Percentiles rank a stretch among this genome's conserved stretches.
Conservation (phyloP, 2,888 invertebrate species). For the Dyspetes luteomarginatus region DNA sequence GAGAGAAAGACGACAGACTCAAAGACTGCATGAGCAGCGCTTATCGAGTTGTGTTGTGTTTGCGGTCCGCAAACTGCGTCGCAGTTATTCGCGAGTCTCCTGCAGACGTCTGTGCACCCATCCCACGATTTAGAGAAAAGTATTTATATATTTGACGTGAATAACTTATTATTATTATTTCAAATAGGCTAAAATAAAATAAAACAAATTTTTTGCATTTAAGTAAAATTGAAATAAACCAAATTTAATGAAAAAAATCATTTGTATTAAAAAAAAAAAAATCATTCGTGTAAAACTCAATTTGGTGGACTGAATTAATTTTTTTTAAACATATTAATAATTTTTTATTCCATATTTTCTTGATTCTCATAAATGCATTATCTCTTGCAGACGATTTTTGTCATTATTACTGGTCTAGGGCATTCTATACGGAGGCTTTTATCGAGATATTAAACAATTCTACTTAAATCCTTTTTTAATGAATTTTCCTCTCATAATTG, state of each 20-base stretch:
- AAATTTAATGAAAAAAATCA: too few relatives aligned
- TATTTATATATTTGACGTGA: neutral
- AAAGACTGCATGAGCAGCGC: neutral
- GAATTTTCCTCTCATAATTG: conserved; percentile 4
- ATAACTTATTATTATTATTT: too few relatives aligned
- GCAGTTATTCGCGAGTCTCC: neutral
- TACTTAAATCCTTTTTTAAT: conserved; percentile 12
- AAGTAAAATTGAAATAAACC: too few relatives aligned
- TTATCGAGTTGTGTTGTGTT: conserved; percentile 7
- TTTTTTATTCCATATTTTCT: too few relatives aligned
- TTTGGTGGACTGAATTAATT: too few relatives aligned
- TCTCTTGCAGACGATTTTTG: neutral
- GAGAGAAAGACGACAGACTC: neutral
- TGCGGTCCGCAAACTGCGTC: conserved; percentile 2
- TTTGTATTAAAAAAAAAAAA: too few relatives aligned
- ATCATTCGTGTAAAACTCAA: too few relatives aligned
- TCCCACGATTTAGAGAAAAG: neutral
- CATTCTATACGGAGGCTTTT: neutral
- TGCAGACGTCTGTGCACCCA: neutral
- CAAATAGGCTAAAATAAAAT: too few relatives aligned
- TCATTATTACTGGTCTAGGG: neutral
- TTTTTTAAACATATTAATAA: too few relatives aligned
- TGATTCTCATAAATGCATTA: neutral
- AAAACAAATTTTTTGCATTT: too few relatives aligned
- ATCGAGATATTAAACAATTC: neutral